Conservation (phyloP, 2,797 vertebrate species). For the Leuciscus waleckii region DNA sequence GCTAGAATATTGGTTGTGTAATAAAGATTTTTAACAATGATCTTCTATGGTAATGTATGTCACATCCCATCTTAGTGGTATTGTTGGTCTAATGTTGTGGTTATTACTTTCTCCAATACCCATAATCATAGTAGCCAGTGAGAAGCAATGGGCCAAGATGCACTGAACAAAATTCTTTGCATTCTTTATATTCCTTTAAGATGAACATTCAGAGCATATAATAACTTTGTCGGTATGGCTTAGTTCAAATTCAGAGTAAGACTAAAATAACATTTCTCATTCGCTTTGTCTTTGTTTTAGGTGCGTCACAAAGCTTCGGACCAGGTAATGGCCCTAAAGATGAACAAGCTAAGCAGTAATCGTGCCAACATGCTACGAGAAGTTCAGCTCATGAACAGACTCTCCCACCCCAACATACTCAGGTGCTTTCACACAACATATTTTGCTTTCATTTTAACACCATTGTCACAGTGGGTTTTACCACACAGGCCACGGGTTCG, state of each 20-base stretch:
- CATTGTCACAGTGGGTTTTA: neutral
- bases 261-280: neutral
- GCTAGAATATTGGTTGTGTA: neutral
- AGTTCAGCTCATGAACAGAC: slow-evolving; percentile 96
- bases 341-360: slow-evolving; percentile 97
- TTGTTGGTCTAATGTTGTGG: slow-evolving; percentile 9
- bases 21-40: neutral
- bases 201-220: neutral
- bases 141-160: neutral
- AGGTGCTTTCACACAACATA: slow-evolving; percentile 69
- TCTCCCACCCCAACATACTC: slow-evolving; percentile 92
- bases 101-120: neutral
- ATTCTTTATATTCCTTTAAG: neutral
- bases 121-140: neutral
- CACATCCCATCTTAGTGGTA: neutral
- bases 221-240: neutral
- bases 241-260: neutral
- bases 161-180: neutral
- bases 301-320: slow-evolving; percentile 91
- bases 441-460: slow-evolving; percentile 20
- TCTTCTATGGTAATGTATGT: neutral
- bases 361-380: slow-evolving; percentile 96
- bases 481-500: too few species aligned
- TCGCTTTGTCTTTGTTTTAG: slow-evolving; percentile 70
- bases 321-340: slow-evolving; percentile 98